A percentile compares a stretch with the other conserved stretches of the same genome.
Conservation (phyloP, 1,140 invertebrate genomes). For the Ips nitidus region DNA sequence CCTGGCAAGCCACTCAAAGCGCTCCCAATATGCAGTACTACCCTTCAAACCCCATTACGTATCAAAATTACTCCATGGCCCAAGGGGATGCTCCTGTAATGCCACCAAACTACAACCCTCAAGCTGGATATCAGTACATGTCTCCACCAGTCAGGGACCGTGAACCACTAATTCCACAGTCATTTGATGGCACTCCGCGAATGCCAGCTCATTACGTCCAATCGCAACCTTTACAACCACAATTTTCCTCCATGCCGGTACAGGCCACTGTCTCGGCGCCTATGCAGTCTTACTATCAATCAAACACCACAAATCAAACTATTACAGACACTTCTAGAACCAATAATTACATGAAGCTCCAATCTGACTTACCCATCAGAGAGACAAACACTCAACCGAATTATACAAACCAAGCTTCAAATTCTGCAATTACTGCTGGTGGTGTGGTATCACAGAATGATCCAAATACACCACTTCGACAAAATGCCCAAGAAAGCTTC, state of each 20-base stretch:
- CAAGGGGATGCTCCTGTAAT: slow-evolving; percentile 12
- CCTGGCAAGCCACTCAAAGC: slow-evolving; percentile 11
- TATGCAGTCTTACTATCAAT: too few species aligned
- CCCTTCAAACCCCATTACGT: background rate
- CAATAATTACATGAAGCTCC: too few species aligned
- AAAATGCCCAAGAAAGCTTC: background rate
- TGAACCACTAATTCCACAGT: slow-evolving; percentile 13
- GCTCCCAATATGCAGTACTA: slow-evolving; percentile 15
- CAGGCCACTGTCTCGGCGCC: too few species aligned
- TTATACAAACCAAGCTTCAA: too few species aligned
- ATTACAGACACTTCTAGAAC: too few species aligned
- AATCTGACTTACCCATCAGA: too few species aligned
- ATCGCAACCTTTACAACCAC: slow-evolving; percentile 4
- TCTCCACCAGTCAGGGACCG: background rate
- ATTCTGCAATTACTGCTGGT: too few species aligned
- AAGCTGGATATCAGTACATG: too few species aligned
- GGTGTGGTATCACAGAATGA: background rate
- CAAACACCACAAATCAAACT: too few species aligned
- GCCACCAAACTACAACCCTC: background rate
- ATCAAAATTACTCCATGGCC: slow-evolving; percentile 6
- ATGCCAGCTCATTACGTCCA: slow-evolving; percentile 2
- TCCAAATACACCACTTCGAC: background rate
- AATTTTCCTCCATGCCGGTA: background rate
- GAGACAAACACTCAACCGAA: too few species aligned
- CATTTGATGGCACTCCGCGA: slow-evolving; percentile 18